phyloP scores from a whole-genome alignment of 2,113 vertebrate species.

The Xenopus laevis region DNA sequence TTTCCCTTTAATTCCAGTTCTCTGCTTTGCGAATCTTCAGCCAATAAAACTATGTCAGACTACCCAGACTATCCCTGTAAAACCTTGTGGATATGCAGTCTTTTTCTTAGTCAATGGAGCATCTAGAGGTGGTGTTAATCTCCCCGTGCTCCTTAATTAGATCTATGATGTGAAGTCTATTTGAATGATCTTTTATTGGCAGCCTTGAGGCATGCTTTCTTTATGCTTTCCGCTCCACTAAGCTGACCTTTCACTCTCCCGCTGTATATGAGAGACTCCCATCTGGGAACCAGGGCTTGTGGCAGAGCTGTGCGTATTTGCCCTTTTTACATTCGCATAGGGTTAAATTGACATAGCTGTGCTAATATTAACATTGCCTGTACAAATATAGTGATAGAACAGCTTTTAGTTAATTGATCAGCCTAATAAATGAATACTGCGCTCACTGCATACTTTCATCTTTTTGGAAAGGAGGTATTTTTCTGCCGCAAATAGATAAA shows the following conservation, averaged over 20 bases:
- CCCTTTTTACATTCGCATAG: background rate
- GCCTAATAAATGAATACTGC: no score
- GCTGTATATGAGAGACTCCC: slow-evolving; percentile 12
- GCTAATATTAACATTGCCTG: no score
- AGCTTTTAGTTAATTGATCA: no score
- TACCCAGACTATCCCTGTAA: background rate
- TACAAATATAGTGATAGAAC: no score
- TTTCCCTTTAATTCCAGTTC: no score
- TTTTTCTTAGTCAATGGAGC: slow-evolving; percentile 11
- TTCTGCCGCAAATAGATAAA: no score
- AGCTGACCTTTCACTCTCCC: slow-evolving; percentile 32
- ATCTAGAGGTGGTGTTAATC: slow-evolving; percentile 2
- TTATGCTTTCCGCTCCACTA: slow-evolving; percentile 23
- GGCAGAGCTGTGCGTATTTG: slow-evolving; percentile 5
- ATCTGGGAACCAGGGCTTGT: slow-evolving; percentile 10
- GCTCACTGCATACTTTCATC: no score
- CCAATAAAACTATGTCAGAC: background rate
- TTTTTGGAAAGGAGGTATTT: no score
- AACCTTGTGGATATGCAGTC: background rate
- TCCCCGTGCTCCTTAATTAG: slow-evolving; percentile 18
- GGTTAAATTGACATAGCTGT: no score
- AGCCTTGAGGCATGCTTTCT: slow-evolving; percentile 23
- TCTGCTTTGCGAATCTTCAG: no score
- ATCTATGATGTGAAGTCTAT: slow-evolving; percentile 16
- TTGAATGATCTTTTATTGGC: slow-evolving; percentile 19